Evolutionary conservation across 2,113 vertebrate genomes (phyloP), one percentile per base, ranked within the genome.

Genomic region (Hippotragus niger): DNA sequence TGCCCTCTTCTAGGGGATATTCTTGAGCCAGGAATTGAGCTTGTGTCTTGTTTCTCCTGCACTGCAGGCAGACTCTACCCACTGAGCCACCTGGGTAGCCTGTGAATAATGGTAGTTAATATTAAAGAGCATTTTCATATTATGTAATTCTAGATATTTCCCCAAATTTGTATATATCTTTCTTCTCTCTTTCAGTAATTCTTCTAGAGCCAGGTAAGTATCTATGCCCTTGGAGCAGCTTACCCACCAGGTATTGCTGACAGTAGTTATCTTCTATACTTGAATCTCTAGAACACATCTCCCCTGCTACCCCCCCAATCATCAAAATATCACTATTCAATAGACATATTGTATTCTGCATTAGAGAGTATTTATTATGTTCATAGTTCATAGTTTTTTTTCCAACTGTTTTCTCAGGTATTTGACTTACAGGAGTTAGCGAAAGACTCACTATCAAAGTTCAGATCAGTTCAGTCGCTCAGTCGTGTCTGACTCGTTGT

Each of bases 401-500:
- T 4, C 2, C 33, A 67, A 67, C 7, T 58, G 5, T 91, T 95
- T 84, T 81, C 16, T 81, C 55, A 23, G 1, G 81, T 88, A 14
- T 90, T 76, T 94, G 7, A 52, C 12, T 89, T 90, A 50, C 0
- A 74, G 5, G 21, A 43, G 5, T 82, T 81, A 50, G 62, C 58
- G n/a, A 36, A 93, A 62, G 36, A 96, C 80, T 71, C 25, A 57
- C 55, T 57, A 25, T 57, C 23, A 57, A 57, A 9, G 3, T 57
- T 60, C 27, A 60, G 58, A 6, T 60, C 58, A 60, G 58, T 60
- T 60, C 27, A 60, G 27, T 14, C 6, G 5, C 27, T 60, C 58
- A 60, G 27, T 60, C 2, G 0, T 60, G 58, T 60, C 27, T 0
- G 0, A 60, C 12, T 60, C 1, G 0, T 60, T 60, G 27, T 0